Base-by-base conservation (phyloP, 2,797 vertebrate species). In the Enteromius unitaeniatus region DNA sequence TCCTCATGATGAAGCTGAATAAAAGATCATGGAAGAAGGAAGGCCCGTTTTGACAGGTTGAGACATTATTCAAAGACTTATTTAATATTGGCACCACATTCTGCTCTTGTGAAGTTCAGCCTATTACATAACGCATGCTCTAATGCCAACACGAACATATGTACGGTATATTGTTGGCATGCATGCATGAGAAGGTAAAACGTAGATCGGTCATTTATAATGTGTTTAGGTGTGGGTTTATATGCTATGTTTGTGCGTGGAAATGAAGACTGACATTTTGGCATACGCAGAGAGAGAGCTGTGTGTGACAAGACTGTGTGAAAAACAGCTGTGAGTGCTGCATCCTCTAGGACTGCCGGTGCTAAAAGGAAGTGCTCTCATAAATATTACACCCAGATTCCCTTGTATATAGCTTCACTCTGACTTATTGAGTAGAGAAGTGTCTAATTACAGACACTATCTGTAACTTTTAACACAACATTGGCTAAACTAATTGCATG, bases 11-110 rank as follows among this genome's bases (percentile, higher is more conserved):
- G 10, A 55, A 14, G 28, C 28, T n/a, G 49, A 75, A 55, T 75
- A 75, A 55, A 55, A 75, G 28, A 74, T 74, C 28, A 74, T 34
- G 11, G 49, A 74, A 49, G 14, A 60, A 77, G n/a, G 53, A 77
- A 60, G 34, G 14, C n/a, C 51, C 6, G 4, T 58, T 77, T 77
- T 62, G 74, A 77, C 34, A 60, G 74, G 7, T 60, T 77, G n/a
- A 60, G 74, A 60, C 74, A 77, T 77, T 45, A 77, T 77, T 77
- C 55, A 62, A 62, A 77, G 51, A 37, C 4, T 62, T 77, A 45
- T 77, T 60, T 77, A 62, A 62, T 77, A 45, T 77, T 28, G 19
- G 3, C 53, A 42, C 14, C 53, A 60, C 34, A 42, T 77, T 15
- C 74, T 60, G n/a, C n/a, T 77, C 2, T 17, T 62, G 34, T 45